Base-by-base conservation (phyloP, 2,113 vertebrate species). In the Callocephalon fimbriatum region DNA sequence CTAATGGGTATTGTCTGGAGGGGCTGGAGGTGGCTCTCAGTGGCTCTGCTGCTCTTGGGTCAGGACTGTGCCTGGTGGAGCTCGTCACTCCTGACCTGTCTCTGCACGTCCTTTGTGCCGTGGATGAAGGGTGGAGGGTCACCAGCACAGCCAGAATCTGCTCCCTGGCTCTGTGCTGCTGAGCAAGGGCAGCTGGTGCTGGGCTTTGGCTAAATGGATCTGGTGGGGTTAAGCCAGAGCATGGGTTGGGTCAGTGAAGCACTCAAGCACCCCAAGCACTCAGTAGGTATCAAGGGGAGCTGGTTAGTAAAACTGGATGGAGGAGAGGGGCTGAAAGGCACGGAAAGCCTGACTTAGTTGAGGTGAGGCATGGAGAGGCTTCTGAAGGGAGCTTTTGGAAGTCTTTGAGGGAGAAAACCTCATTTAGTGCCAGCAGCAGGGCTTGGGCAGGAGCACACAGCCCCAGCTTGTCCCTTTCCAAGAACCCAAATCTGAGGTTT, bases 21-120 rank as follows among this genome's bases (percentile, higher is more conserved):
- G 37, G 16, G 1, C 32, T 17, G 35, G 65, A 63, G n/a, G 25
- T 76, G 45, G 44, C 50, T 44, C 47, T 73, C 1, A 8, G 17
- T 20, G 72, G 54, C 47, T 37, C 56, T 74, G 56, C 62, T 58
- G 67, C 1, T 32, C 56, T 37, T 0, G 10, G 15, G 10, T 5
- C 7, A 0, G 67, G 51, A 4, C 66, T 38, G 81, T 32, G 7
- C 26, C 62, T 8, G 7, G 0, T 4, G 2, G 38, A 50, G 50
- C 26, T 2, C 0, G 0, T 35, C 13, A 32, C 59, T 78, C 1
- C 0, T n/a, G 67, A 35, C 17, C 40, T 20, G 4, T 25, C 29
- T 21, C 0, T 16, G 2, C 0, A 0, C 15, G 15, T 13, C 22
- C 53, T 54, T 59, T 0, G 1, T 66, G 47, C 53, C 0, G 0